These are phyloP conservation scores for Orthosia incerta DNA, from an alignment of 2,888 invertebrate species.

Conservation along the genomic window DNA sequence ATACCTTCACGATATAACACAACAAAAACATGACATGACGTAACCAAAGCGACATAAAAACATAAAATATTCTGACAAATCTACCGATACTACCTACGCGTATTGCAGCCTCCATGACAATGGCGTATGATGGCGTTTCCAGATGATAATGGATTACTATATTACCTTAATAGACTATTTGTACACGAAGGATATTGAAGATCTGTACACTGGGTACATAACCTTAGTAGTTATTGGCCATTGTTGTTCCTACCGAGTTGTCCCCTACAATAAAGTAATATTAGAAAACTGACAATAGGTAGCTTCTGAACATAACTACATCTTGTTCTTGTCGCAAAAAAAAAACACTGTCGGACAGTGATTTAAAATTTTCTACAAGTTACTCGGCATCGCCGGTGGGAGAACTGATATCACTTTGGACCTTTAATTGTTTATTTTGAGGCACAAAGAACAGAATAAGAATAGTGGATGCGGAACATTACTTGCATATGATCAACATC, in stretches of 20 bases:
- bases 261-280: neutral
- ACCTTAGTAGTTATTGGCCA: constrained; percentile 7
- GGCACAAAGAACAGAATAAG: no score
- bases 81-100: neutral
- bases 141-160: constrained; percentile 33
- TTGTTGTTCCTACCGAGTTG: constrained; percentile 16
- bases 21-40: neutral
- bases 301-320: neutral
- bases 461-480: no score
- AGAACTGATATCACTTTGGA: no score
- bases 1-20: neutral
- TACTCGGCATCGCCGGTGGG: no score
- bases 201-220: neutral
- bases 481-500: no score
- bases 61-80: constrained; percentile 1
- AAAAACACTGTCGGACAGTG: no score
- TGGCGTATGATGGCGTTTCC: constrained; percentile 20
- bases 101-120: constrained; percentile 10
- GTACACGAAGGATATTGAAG: neutral
- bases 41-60: neutral
- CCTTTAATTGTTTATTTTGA: no score
- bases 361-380: no score
- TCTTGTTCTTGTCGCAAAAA: no score
- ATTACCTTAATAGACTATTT: constrained; percentile 14
- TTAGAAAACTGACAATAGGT: neutral